A percentile compares a stretch with the other conserved stretches of the same genome.
Evolutionary conservation across 1,140 invertebrate species (phyloP).

Genomic region (Himalopsyche phryganea): DNA sequence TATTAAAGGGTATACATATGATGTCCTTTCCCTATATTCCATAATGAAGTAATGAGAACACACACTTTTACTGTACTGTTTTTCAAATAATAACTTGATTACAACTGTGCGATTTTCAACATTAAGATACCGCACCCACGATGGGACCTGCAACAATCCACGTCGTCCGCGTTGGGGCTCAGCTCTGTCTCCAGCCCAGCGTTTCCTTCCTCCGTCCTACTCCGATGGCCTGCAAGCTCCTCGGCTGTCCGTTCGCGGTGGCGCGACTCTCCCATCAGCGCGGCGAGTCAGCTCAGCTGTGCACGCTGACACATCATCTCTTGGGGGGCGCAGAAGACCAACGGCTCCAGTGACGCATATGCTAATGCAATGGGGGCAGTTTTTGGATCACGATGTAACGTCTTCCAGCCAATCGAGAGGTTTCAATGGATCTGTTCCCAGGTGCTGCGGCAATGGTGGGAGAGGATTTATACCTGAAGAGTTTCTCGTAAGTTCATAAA

Average conservation of each 20-base stretch:
- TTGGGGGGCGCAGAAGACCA: slow-evolving; percentile 54
- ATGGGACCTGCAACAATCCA: slow-evolving; percentile 85
- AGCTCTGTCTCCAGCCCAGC: slow-evolving; percentile 74
- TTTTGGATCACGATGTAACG: slow-evolving; percentile 78
- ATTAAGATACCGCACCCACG: slow-evolving; percentile 70
- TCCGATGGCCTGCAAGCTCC: slow-evolving; percentile 68
- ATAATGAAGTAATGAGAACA: too few relatives aligned
- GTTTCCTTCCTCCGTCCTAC: slow-evolving; percentile 79
- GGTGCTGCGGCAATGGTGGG: slow-evolving; percentile 69
- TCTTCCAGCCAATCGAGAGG: slow-evolving; percentile 64
- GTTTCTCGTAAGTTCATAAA: slow-evolving; percentile 61
- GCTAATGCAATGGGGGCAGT: slow-evolving; percentile 85
- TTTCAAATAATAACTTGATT: too few relatives aligned
- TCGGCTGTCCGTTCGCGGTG: slow-evolving; percentile 53
- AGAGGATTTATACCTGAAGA: slow-evolving; percentile 57
- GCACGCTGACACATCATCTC: slow-evolving; percentile 52
- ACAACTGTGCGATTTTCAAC: too few relatives aligned
- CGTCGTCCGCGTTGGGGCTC: slow-evolving; percentile 74
- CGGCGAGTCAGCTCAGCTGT: slow-evolving; percentile 63
- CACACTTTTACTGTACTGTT: too few relatives aligned
- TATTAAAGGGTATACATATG: too few relatives aligned
- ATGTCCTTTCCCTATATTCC: too few relatives aligned
- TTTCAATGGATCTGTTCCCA: slow-evolving; percentile 76
- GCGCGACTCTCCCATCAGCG: slow-evolving; percentile 62
- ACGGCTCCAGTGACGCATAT: slow-evolving; percentile 61